phyloP scores from a whole-genome alignment of 2,797 vertebrate species.

The Saguinus oedipus region DNA sequence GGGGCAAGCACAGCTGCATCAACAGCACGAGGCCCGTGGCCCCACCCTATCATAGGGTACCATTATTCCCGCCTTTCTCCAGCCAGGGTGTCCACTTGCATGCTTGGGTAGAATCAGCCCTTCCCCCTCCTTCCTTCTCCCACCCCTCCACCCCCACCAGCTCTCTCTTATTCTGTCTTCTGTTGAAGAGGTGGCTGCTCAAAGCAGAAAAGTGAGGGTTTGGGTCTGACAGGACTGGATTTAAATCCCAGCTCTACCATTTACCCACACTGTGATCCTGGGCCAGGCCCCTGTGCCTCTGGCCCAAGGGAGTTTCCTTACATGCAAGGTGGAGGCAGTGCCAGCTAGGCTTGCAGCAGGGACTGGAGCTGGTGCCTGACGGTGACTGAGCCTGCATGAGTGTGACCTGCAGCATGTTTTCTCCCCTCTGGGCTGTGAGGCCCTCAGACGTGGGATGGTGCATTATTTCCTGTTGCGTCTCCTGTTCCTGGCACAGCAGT shows the following conservation, averaged over 20 bases:
- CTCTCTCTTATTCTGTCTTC: not conserved
- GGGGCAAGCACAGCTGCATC: not conserved
- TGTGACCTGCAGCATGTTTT: not conserved
- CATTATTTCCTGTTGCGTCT: not conserved
- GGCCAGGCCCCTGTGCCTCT: not conserved
- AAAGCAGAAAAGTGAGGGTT: not conserved
- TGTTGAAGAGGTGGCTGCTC: not conserved
- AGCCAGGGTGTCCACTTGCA: not conserved
- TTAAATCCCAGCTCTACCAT: not conserved
- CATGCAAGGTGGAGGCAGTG: not conserved
- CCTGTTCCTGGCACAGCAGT: not conserved
- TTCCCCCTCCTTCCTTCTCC: not conserved
- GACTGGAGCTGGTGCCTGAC: rapidly evolving
- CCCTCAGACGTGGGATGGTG: not conserved
- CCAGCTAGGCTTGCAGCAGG: not conserved
- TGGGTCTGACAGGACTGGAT: not conserved
- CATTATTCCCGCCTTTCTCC: not conserved
- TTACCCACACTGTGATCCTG: not conserved
- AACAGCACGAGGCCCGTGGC: not conserved
- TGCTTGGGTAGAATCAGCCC: not conserved
- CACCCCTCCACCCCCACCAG: not conserved
- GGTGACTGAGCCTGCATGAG: rapidly evolving
- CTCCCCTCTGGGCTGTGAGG: not conserved
- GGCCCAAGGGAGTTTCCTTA: not conserved
- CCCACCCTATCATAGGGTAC: not conserved